Percentiles rank a stretch among this genome's conserved stretches.
These are phyloP conservation scores for Drosophila subpulchrella DNA, from an alignment of 1,140 invertebrate species.

Conservation along the genomic window DNA sequence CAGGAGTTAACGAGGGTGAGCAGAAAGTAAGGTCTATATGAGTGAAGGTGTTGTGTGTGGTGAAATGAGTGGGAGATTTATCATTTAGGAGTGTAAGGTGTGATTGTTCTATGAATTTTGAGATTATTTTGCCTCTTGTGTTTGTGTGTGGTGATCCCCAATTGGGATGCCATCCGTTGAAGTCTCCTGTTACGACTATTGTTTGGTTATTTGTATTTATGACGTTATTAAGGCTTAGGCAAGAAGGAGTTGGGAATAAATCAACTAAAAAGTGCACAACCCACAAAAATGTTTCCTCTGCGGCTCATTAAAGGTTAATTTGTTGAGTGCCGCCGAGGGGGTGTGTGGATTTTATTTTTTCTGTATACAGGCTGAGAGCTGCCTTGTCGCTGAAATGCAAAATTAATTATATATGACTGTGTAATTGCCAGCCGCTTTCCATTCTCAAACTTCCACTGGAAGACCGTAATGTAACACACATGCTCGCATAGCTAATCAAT, in stretches of 20 bases:
- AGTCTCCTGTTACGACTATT: too few relatives aligned
- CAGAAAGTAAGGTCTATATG: too few relatives aligned
- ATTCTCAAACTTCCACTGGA: background rate
- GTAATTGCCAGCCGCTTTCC: constrained; percentile 9
- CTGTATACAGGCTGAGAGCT: background rate
- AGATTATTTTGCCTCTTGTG: too few relatives aligned
- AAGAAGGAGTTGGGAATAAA: constrained; percentile 29
- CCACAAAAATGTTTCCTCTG: constrained; percentile 44
- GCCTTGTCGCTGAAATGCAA: constrained; percentile 4
- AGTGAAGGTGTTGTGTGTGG: too few relatives aligned
- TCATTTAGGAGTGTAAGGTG: too few relatives aligned
- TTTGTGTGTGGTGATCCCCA: too few relatives aligned
- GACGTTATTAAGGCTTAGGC: too few relatives aligned
- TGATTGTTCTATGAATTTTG: too few relatives aligned
- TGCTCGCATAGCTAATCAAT: constrained; percentile 17
- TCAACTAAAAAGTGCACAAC: constrained; percentile 44
- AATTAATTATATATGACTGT: constrained; percentile 35
- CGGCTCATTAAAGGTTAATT: constrained; percentile 49
- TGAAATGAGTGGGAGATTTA: too few relatives aligned
- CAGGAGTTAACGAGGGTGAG: too few relatives aligned
- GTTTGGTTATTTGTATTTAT: too few relatives aligned
- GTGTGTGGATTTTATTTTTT: background rate
- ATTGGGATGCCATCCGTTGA: too few relatives aligned
- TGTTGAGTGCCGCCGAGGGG: constrained; percentile 16
- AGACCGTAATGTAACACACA: constrained; percentile 6